Conservation (phyloP, 2,888 invertebrate species). For the Chrysolina oricalcia region DNA sequence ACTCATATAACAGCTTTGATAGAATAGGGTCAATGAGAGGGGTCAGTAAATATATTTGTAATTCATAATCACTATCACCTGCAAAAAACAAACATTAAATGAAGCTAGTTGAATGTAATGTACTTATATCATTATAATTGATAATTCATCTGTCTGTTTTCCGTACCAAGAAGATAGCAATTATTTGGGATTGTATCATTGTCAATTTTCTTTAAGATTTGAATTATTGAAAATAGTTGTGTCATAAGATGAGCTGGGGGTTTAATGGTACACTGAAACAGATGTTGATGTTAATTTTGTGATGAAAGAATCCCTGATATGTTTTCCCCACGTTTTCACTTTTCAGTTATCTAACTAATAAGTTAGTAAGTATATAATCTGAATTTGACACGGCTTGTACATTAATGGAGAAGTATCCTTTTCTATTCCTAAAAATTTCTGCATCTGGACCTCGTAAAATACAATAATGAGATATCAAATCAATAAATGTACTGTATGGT, state of each 20-base stretch:
- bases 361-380: constrained; percentile 24
- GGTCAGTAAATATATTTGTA: constrained; percentile 32
- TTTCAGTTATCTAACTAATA: constrained; percentile 32
- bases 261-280: no score
- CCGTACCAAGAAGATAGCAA: constrained; percentile 24
- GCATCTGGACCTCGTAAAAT: constrained; percentile 28
- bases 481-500: neutral
- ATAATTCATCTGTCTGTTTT: neutral
- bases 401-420: constrained; percentile 38
- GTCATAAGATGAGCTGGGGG: constrained; percentile 38
- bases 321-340: no score
- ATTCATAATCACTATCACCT: constrained; percentile 29
- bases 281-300: no score
- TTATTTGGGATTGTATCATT: constrained; percentile 23
- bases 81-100: neutral
- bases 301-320: no score
- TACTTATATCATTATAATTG: neutral
- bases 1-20: constrained; percentile 26
- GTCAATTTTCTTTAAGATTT: constrained; percentile 20
- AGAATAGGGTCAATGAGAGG: constrained; percentile 24
- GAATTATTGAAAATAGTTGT: constrained; percentile 37
- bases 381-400: constrained; percentile 29
- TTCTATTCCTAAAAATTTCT: constrained; percentile 34
- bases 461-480: constrained; percentile 8
- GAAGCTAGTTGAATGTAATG: neutral